Evolutionary conservation across 2,797 vertebrate species (phyloP).

Genomic region (Gambelia wislizenii): DNA sequence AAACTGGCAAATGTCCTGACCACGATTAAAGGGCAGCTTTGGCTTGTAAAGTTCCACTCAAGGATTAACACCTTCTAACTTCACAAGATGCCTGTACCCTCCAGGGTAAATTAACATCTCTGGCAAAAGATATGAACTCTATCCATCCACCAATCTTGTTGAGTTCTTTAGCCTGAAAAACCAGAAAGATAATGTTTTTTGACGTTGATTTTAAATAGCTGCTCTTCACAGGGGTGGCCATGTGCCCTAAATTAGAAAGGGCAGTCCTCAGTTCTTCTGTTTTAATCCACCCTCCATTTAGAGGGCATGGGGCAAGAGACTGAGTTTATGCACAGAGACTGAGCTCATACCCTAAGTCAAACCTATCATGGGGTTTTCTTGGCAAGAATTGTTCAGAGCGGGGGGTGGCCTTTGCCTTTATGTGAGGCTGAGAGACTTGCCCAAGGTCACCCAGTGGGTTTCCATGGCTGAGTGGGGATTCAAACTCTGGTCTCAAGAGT

Average conservation of each 20-base stretch:
- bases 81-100: rapidly evolving
- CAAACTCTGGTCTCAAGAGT: too few relatives aligned
- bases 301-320: too few relatives aligned
- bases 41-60: neutral
- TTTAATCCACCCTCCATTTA: neutral
- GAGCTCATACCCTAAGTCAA: too few relatives aligned
- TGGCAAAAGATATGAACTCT: constrained; percentile 32
- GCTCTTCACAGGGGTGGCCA: neutral
- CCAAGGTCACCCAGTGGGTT: too few relatives aligned
- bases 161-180: neutral
- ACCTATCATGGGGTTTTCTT: too few relatives aligned
- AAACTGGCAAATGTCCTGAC: constrained; percentile 26
- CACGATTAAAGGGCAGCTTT: rapidly evolving
- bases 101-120: neutral
- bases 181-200: too few relatives aligned
- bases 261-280: neutral
- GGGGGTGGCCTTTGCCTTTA: too few relatives aligned
- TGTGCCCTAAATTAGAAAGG: neutral
- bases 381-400: too few relatives aligned
- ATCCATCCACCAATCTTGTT: neutral
- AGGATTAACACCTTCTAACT: constrained; percentile 29
- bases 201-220: neutral
- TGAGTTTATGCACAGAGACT: too few relatives aligned
- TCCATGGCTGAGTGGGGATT: too few relatives aligned
- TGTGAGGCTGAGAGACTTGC: too few relatives aligned